Base-by-base conservation (phyloP, 2,888 invertebrate genomes). In the Polietes domitor region DNA sequence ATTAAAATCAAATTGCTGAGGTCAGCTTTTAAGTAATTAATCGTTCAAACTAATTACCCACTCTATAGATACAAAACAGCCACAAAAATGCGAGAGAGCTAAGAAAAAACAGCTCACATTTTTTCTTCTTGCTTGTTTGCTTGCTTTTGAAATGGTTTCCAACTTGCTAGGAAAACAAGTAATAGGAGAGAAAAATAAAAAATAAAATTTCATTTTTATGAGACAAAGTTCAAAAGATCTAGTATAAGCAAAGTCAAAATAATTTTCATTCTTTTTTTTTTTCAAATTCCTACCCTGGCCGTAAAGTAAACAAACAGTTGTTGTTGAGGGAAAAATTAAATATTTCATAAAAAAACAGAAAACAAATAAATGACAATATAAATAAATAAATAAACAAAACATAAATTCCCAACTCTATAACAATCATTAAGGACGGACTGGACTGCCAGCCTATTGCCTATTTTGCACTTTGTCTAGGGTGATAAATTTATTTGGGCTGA, bases 31-130 rank as follows among this genome's bases (percentile, higher is more conserved):
- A 80, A 80, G 86, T 86, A 88, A 90, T 90, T 90, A 90, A 90
- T 89, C 88, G 88, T 87, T 87, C 88, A 87, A 90, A 89, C 89
- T 91, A 91, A 90, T 90, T 89, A 89, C 87, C n/a, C n/a, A 87
- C 43, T 21, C 73, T 61, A 61, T 24, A 53, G 19, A 28, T 68
- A 32, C 17, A 55, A n/a, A 68, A 9, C 53, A 37, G 37, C 10
- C 17, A 19, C 53, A 21, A n/a, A 10, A 28, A 61, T n/a, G n/a
- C 5, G 12, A 4, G 10, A 65, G 17, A 65, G 53, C 32, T 47
- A 50, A 68, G 53, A 32, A 76, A 50, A 76, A 50, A 70, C 28
- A 61, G 3, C 61, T 28, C 32, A 19, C 17, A 68, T 43, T 21
- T 70, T 53, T 28, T 71, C n/a, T 58, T 24, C 24, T n/a, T 47